Base-by-base conservation (phyloP, 2,888 invertebrate genomes). In the Yponomeuta sedellus region DNA sequence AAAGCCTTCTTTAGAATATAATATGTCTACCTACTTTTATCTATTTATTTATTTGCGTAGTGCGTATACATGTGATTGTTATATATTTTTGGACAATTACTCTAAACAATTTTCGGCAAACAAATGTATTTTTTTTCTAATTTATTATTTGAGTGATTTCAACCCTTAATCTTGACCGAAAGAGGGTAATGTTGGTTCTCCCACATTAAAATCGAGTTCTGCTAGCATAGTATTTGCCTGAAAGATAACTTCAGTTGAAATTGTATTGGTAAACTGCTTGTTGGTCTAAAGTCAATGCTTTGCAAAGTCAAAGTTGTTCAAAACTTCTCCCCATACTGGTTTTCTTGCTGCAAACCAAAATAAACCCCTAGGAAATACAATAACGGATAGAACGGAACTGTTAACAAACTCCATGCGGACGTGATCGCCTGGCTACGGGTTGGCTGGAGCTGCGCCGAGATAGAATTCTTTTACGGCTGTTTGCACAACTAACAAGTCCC, bases 331-430 rank as follows among this genome's bases (percentile, higher is more conserved):
- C 20, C 3, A 63, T 22, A 28, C 59, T 59, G 44, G 63, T 16
- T 40, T 63, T 63, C 63, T 63, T 63, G 63, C 40, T 40, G 25
- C 80, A 80, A 80, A 82, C 78, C 76, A 79, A 82, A 82, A 81
- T 80, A 85, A 83, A 83, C 80, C 80, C 79, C 77, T 79, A 74
- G 70, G 76, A 83, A 85, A 85, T 81, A 82, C 79, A 80, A 85
- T 85, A 82, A 84, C 77, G 73, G 76, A 73, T 73, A 72, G 76
- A 77, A 74, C 79, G 78, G 77, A 81, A 81, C 79, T 86, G 85
- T 86, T 87, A 86, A 82, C 86, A 79, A 83, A 85, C 80, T 78
- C 63, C 22, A 34, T 25, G 64, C 58, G 64, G 58, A 82, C 81
- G 81, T 82, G 83, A 80, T 75, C 73, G 28, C n/a, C 40, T 59